Base-by-base conservation (phyloP, 2,113 vertebrate genomes). In the Hydrochoerus hydrochaeris region DNA sequence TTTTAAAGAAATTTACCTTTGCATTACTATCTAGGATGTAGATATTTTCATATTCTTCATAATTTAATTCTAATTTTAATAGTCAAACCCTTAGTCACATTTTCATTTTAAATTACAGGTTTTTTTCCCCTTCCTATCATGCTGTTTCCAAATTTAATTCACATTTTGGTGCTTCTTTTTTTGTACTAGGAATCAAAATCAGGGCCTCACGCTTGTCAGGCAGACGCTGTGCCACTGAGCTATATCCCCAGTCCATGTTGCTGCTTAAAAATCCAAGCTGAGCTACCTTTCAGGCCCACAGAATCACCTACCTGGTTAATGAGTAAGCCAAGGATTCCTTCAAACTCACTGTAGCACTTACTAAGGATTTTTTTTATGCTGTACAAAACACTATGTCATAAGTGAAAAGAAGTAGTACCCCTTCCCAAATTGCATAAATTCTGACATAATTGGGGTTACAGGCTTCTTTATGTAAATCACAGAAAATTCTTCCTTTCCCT, bases 51-150 rank as follows among this genome's bases (percentile, higher is more conserved):
- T 84, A 28, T 24, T 77, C 30, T 57, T 93, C 46, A 83, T 24
- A 38, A 90, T 32, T 78, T 65, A 84, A 95, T 86, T 65, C 5
- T 85, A 90, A 88, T 58, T 83, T 96, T 86, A 83, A 95, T 73
- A 57, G 0, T 57, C 32, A 83, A 63, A 5, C 35, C 46, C 67
- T 88, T 16, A 52, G 1, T 73, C 65, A 46, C 5, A 80, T 89
- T 91, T 95, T 86, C 49, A 91, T 73, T 81, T 96, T 87, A 87
- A 91, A 84, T 62, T n/a, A 13, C 38, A 75, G 32, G 32, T 57
- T 80, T 87, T 20, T 88, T 41, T 41, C 38, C 3, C 19, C 67
- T 87, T 81, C 75, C 86, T 41, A 2, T 38, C 41, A 84, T 49
- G 9, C 16, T 95, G 28, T 41, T 91, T 69, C 32, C 62, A 52